These are phyloP conservation scores for Sycobia sp. DNA, from an alignment of 1,140 invertebrate species.

Conservation along the genomic window DNA sequence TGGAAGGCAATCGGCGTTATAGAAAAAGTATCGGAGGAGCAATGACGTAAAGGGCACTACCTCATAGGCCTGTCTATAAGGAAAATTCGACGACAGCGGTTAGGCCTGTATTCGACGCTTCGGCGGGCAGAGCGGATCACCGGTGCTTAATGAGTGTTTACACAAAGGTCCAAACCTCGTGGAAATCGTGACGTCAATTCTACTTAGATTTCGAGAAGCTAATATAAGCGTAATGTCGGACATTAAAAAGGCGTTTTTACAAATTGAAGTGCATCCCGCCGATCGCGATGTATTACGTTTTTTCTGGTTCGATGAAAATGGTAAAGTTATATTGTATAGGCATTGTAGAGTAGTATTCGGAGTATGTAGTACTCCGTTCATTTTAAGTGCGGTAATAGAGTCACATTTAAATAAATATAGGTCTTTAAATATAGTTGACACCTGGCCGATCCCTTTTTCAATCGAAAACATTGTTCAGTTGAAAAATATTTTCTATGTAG, in stretches of 20 bases:
- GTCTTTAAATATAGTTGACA: background rate
- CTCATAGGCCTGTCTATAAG: too few species aligned
- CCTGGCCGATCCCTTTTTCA: background rate
- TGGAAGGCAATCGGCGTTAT: too few species aligned
- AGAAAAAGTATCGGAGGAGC: too few species aligned
- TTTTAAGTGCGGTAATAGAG: background rate
- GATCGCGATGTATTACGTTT: background rate
- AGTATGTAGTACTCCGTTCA: conserved; percentile 27
- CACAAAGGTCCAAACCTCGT: too few species aligned
- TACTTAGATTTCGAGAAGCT: background rate
- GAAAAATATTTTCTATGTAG: background rate
- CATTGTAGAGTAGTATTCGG: conserved; percentile 39
- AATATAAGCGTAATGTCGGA: background rate
- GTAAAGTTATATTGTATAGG: conserved; percentile 4
- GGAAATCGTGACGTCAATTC: too few species aligned
- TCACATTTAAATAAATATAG: conserved; percentile 6
- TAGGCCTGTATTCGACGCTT: too few species aligned
- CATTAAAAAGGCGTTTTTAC: background rate
- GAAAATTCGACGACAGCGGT: too few species aligned
- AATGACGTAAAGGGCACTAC: too few species aligned
- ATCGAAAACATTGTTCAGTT: background rate
- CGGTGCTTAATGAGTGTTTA: too few species aligned
- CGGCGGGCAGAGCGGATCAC: too few species aligned
- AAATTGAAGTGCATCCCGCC: background rate
- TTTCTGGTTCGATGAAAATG: background rate